These are phyloP conservation scores for Xiphophorus couchianus DNA, from an alignment of 2,113 vertebrate genomes.

Conservation along the genomic window DNA sequence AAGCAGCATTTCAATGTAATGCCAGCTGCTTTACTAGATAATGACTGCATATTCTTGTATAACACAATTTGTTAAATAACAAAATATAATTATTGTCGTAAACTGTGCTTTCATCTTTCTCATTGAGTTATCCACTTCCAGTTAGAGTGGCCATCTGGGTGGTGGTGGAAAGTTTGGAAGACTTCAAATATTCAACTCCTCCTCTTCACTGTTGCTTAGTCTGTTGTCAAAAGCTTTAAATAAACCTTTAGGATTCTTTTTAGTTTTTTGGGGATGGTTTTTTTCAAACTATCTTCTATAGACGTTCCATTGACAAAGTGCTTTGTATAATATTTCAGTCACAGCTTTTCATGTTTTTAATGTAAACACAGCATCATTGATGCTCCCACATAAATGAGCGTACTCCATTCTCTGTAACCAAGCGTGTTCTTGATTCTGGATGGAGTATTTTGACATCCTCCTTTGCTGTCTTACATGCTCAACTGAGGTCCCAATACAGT, in stretches of 20 bases:
- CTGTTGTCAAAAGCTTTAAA: not conserved
- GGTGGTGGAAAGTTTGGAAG: not conserved
- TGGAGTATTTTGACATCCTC: not conserved
- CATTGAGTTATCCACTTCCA: slow-evolving; percentile 6
- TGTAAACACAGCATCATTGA: not conserved
- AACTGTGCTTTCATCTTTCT: not conserved
- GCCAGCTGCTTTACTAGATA: too few species aligned
- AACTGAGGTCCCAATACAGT: not conserved
- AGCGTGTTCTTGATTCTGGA: not conserved
- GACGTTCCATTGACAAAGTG: not conserved
- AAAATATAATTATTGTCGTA: slow-evolving; percentile 14
- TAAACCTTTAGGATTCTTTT: not conserved
- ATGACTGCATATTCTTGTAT: too few species aligned
- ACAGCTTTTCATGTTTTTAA: not conserved
- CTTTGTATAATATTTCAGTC: not conserved
- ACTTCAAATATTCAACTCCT: too few species aligned
- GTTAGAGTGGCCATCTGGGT: not conserved
- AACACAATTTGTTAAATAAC: too few species aligned
- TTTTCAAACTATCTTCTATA: not conserved
- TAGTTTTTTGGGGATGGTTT: too few species aligned
- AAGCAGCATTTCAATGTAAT: too few species aligned
- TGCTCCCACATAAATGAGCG: not conserved
- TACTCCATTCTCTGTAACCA: not conserved
- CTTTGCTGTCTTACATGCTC: not conserved
- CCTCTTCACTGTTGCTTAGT: not conserved